Conservation (phyloP, 1,140 invertebrate genomes). For the Euura saliciscinereae region DNA sequence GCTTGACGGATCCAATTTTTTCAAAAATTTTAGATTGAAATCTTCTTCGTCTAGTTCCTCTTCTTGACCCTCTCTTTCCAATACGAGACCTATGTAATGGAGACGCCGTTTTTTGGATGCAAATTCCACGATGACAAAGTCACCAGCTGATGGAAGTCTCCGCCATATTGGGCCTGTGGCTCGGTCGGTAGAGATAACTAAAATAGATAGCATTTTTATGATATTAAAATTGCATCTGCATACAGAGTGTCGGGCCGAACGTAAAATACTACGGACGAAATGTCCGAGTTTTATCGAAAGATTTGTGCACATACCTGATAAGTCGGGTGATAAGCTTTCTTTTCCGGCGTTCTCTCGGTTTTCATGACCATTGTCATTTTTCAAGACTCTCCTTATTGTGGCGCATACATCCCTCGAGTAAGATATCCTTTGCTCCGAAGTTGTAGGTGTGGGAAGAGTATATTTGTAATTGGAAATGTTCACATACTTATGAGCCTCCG, state of each 20-base stretch:
- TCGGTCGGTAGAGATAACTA: background rate
- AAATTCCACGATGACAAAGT: background rate
- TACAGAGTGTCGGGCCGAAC: background rate
- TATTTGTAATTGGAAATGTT: background rate
- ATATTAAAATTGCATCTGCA: background rate
- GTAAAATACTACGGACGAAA: background rate
- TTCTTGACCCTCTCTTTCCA: background rate
- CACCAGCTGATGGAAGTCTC: background rate
- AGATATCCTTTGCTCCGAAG: background rate
- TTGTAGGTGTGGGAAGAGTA: background rate
- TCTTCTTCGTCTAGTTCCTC: background rate
- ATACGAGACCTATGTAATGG: background rate
- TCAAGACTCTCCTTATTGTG: background rate
- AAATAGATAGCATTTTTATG: background rate
- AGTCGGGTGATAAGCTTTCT: too few relatives aligned
- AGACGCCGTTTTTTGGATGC: background rate
- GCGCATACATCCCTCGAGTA: background rate
- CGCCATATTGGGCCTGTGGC: background rate
- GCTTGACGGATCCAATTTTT: background rate
- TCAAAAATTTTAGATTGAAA: background rate
- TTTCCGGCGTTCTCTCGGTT: too few relatives aligned
- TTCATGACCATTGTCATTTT: background rate
- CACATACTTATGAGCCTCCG: background rate
- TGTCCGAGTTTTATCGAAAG: background rate
- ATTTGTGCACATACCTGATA: background rate